A percentile compares a stretch with the other conserved stretches of the same genome.
These are phyloP conservation scores for Hoplodrina ambigua DNA, from an alignment of 2,888 invertebrate species.

Conservation along the genomic window DNA sequence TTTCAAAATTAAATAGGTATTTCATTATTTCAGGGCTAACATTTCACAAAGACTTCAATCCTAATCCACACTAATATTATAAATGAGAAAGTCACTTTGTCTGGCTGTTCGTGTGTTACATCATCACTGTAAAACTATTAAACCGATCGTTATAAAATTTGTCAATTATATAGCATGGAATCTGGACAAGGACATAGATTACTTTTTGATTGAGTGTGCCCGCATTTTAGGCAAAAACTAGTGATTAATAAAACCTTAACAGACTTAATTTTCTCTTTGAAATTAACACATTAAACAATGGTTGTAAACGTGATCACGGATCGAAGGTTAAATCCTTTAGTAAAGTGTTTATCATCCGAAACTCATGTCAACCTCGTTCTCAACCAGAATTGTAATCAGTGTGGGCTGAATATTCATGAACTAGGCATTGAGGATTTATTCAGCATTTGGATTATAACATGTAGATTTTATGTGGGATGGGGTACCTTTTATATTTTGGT, in stretches of 20 bases:
- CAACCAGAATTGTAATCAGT: constrained; percentile 68
- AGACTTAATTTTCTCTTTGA: constrained; percentile 1
- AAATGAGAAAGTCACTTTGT: not conserved
- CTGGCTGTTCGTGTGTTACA: not conserved
- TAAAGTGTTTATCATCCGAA: constrained; percentile 58
- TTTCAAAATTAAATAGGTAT: not conserved
- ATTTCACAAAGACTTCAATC: not conserved
- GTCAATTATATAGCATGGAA: too few species aligned
- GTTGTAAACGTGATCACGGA: constrained; percentile 51
- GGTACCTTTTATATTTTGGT: constrained; percentile 7
- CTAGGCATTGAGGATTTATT: constrained; percentile 39
- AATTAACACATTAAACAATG: constrained; percentile 31
- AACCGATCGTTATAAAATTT: too few species aligned
- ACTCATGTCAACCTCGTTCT: constrained; percentile 68
- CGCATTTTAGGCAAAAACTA: too few species aligned
- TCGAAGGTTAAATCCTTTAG: constrained; percentile 55
- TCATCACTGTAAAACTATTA: too few species aligned
- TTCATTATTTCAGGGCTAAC: not conserved
- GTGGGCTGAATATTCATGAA: constrained; percentile 67
- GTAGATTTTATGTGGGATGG: constrained; percentile 18
- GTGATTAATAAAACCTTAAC: constrained; percentile 18
- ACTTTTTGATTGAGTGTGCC: too few species aligned
- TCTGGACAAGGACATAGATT: too few species aligned
- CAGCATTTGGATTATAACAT: constrained; percentile 32
- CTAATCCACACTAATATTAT: too few species aligned